Base-by-base conservation (phyloP, 2,888 invertebrate genomes). In the Drosophila diplacantha region DNA sequence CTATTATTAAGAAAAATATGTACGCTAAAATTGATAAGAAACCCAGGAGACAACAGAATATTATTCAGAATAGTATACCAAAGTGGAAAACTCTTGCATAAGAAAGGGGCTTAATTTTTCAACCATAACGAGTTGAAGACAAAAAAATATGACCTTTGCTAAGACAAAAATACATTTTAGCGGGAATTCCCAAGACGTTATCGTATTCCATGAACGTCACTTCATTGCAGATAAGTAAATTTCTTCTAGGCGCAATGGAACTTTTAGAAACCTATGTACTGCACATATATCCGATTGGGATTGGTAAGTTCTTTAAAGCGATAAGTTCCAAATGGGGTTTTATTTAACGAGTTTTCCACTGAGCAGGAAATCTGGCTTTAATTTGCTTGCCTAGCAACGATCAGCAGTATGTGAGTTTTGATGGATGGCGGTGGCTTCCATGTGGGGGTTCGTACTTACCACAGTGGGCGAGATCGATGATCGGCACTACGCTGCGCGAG, bases 391-490 rank as follows among this genome's bases (percentile, higher is more conserved):
- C 58, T 58, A 58, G 58, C 58, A 58, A 58, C 57, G 7, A 56
- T 34, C 41, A 54, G 34, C 34, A 29, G 29, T 16, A 39, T 39
- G 39, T 8, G 31, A 26, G 32, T 26, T 29, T 26, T 39, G 14
- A n/a, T 37, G 24, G 39, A 26, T 32, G 41, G 34, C 22, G 26
- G 29, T 20, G 26, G 24, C 31, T 26, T 11, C 5, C 3, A 4
- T 22, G 34, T 29, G 39, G 26, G 26, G 9, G 16, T 22, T 20
- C 14, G 14, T 53, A 86, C 92, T 92, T 89, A 93, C 93, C 93
- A 89, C 93, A 92, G 87, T 93, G 93, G 72, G 92, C 93, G 86
- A 93, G 90, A 90, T 93, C 93, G 88, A 93, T 93, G 88, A 93
- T 93, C 85, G 93, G 93, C 74, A 93, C 91, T 87, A 92, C 92